Evolutionary conservation across 2,797 vertebrate genomes (phyloP).

Genomic region (Sebastes matsubarae): DNA sequence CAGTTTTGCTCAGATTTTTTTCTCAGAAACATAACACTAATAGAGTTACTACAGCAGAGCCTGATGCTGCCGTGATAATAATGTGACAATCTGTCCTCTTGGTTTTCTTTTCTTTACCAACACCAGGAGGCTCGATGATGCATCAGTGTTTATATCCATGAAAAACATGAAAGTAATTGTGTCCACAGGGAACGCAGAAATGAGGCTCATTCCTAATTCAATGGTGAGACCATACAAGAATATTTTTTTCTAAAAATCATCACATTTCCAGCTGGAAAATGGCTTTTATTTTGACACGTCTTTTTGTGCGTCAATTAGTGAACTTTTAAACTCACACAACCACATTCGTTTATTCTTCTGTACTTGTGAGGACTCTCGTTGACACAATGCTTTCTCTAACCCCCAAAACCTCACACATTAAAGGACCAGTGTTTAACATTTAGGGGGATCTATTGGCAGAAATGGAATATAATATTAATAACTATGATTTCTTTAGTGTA

Average conservation of each 20-base stretch:
- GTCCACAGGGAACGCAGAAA: conserved; percentile 57
- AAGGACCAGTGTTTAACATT: too few relatives aligned
- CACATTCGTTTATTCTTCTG: not conserved
- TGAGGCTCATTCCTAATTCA: conserved; percentile 57
- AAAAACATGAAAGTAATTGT: conserved; percentile 61
- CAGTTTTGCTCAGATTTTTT: conserved; percentile 20
- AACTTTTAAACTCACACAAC: not conserved
- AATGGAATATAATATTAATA: too few relatives aligned
- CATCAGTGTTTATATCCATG: conserved; percentile 44
- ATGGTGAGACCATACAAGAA: not conserved
- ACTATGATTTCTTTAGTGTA: too few relatives aligned
- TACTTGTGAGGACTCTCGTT: not conserved
- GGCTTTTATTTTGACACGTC: conserved; percentile 30
- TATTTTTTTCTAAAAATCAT: conserved; percentile 4
- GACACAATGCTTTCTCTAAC: not conserved
- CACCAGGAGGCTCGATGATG: conserved; percentile 68
- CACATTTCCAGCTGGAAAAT: conserved; percentile 17
- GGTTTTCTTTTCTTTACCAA: conserved; percentile 38
- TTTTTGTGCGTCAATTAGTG: not conserved
- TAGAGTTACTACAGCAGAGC: conserved; percentile 43
- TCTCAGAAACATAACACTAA: conserved; percentile 9
- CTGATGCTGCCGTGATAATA: conserved; percentile 53
- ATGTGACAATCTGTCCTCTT: conserved; percentile 55
- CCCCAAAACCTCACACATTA: too few relatives aligned
- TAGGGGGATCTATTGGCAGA: too few relatives aligned